Evolutionary conservation across 2,113 vertebrate genomes (phyloP), one percentile per base, ranked within the genome.

Genomic region (Carollia perspicillata): DNA sequence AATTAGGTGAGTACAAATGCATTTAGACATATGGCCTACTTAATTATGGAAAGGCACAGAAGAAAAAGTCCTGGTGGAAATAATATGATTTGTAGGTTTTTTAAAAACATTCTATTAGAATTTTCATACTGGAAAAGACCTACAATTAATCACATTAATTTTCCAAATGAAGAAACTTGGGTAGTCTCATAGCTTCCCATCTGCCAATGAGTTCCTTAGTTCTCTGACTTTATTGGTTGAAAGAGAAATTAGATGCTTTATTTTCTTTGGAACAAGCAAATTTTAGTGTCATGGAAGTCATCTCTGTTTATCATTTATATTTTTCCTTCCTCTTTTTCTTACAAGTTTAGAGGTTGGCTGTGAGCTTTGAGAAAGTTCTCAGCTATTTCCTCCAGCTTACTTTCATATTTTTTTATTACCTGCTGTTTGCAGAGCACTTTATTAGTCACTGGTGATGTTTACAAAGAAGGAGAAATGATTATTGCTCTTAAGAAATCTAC

Each of bases 151-250:
- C 4, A 2, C 55, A 17, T 87, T 66, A 47, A 69, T 84, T 71
- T 95, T 22, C 16, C 11, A 79, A 26, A 80, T 94, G 42, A 93
- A 90, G 72, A 95, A 93, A 85, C 14, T 84, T 84, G 11, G 2
- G 6, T 65, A 55, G 22, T 79, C 28, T 81, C 87, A 18, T 8
- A 5, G 30, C n/a, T 89, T 77, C 4, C 11, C 17, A 65, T 13
- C 14, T 96, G 7, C 47, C 28, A 68, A 26, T 55, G 30, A 85
- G 40, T 79, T 95, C 3, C 65, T 89, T 49, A 16, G 26, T 65
- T 94, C n/a, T 95, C 58, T 78, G 69, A 74, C 22, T 89, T 95
- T 26, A 51, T 55, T 95, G 37, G 30, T 80, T 89, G 81, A 90
- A 51, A 87, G 51, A 93, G 42, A 84, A 65, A 95, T 35, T 55